Evolutionary conservation across 2,113 vertebrate species (phyloP), one percentile per base, ranked within the genome.

Genomic region (Alligator sinensis): DNA sequence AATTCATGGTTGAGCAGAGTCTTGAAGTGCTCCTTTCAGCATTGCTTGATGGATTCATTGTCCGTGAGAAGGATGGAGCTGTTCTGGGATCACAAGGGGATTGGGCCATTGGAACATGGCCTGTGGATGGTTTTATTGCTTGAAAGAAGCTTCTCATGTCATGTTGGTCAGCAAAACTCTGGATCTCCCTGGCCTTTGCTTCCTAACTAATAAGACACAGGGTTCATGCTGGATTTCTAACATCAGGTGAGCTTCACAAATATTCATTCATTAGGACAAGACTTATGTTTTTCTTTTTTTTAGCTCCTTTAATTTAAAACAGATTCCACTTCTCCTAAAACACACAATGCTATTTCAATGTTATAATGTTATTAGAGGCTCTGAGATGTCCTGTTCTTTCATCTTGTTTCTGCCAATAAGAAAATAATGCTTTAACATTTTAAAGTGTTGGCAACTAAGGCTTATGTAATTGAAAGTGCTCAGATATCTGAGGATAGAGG

Each of bases 151-250:
- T 47, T 47, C 47, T 47, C 47, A 47, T 47, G 47, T 47, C 47
- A 47, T 47, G 47, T 47, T 47, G 47, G 47, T 47, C 47, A 47
- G 47, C 47, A 47, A 47, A 47, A 47, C 47, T 47, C 47, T 47
- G 47, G 6, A 47, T 47, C 47, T 47, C 47, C 47, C 7, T 9
- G 47, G 47, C 47, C 47, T 47, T 47, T 47, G 47, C 3, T 21
- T 59, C 54, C 55, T 78, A 74, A 30, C 18, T 0, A 63, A 34
- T 66, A 70, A 4, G 24, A 54, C 18, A 11, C 3, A 54, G 12
- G 0, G 0, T 17, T 1, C 1, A n/a, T 25, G n/a, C 2, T 59
- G 22, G 11, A 38, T 72, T 72, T 57, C 25, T 58, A 54, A 28
- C 34, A 55, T 8, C 74, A 78, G 6, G 8, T 59, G 22, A 0